Conservation (phyloP, 2,113 vertebrate species). For the Oreochromis spilurus region DNA sequence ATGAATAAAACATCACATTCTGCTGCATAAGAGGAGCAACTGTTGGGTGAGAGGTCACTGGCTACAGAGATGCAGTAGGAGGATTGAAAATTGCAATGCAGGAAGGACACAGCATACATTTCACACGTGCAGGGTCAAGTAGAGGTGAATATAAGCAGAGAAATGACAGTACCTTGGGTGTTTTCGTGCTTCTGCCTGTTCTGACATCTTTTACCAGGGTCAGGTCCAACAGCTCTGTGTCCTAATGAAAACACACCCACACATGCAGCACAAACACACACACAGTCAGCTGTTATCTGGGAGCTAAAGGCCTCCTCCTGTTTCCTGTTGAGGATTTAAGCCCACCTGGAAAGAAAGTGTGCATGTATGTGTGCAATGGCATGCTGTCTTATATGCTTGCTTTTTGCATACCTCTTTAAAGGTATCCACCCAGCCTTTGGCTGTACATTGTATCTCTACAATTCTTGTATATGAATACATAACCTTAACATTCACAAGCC, state of each 20-base stretch:
- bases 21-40: neutral
- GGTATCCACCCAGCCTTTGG: neutral
- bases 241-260: constrained; percentile 44
- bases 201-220: constrained; percentile 75
- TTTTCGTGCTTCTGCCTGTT: constrained; percentile 74
- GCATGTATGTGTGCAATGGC: neutral
- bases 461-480: neutral
- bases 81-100: neutral
- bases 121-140: neutral
- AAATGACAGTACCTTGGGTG: constrained; percentile 66
- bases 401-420: neutral
- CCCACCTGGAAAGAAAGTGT: neutral
- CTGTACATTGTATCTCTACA: neutral
- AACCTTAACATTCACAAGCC: neutral
- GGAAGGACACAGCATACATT: neutral
- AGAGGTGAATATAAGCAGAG: neutral
- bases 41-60: neutral
- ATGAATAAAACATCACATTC: neutral
- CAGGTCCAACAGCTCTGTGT: constrained; percentile 75
- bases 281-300: neutral
- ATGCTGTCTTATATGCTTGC: neutral
- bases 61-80: neutral
- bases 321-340: constrained; percentile 12
- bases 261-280: neutral
- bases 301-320: constrained; percentile 10